Base-by-base conservation (phyloP, 2,888 invertebrate species). In the Acronicta alni region DNA sequence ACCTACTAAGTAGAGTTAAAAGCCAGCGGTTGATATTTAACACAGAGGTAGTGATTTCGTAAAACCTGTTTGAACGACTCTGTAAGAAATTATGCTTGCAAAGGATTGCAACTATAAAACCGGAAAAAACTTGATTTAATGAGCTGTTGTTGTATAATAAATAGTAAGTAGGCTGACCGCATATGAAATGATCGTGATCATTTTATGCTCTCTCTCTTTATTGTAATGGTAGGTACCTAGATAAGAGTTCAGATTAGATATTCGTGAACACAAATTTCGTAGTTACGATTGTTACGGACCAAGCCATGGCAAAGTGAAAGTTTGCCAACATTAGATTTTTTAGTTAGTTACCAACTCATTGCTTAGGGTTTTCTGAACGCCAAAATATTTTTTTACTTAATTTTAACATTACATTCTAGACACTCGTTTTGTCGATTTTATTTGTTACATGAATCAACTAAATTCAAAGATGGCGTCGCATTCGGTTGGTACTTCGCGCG, bases 391-490 rank as follows among this genome's bases (percentile, higher is more conserved):
- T 6, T n/a, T 2, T 5, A 35, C 5, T n/a, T 39, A 59, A 17
- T 15, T 32, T 14, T 30, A 47, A 38, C 30, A 55, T 43, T 49
- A 43, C 38, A 60, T 56, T 67, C 49, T 67, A 57, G 58, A 70
- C 70, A 72, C 68, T 75, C 57, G 65, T 69, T 62, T 65, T 66
- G 70, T 64, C 54, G 68, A 77, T 80, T 80, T 77, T 56, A 77
- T 77, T 79, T 79, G 74, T 82, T 85, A 82, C 78, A 84, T 86
- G 86, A 89, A 90, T 89, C 85, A 87, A 89, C 87, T 81, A 85
- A 90, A 88, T 90, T 87, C 87, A 90, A 93, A 92, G 90, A 92
- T 91, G 93, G 91, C 90, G 90, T 84, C 88, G 86, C 83, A 83
- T 86, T 88, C 86, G 85, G 83, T 77, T 85, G 85, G 86, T 89